Evolutionary conservation across 2,888 invertebrate species (phyloP).

Genomic region (Melipona bicolor): DNA sequence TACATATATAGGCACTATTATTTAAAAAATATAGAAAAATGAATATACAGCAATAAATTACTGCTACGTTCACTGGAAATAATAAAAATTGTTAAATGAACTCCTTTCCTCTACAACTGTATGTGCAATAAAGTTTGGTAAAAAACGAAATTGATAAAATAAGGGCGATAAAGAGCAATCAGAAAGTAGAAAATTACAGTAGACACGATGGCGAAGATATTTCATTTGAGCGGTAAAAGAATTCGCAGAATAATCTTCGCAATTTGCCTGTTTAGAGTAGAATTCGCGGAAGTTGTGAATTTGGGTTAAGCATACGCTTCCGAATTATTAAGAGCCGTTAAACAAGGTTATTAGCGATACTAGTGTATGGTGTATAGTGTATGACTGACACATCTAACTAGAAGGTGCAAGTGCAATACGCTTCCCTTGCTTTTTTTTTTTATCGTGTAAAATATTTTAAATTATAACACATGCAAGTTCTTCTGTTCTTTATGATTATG

Average conservation of each 20-base stretch:
- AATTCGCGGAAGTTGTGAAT: slow-evolving; percentile 73
- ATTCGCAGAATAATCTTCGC: slow-evolving; percentile 1
- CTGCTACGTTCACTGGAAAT: background rate
- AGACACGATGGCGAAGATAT: background rate
- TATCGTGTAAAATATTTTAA: background rate
- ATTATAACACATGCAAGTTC: background rate
- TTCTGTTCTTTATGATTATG: background rate
- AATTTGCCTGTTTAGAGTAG: slow-evolving; percentile 11
- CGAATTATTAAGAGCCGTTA: slow-evolving; percentile 53
- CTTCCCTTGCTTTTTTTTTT: no score
- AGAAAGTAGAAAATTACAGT: background rate
- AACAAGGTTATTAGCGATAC: slow-evolving; percentile 13
- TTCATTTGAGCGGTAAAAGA: background rate
- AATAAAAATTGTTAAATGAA: background rate
- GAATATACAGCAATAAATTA: background rate
- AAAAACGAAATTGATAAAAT: background rate
- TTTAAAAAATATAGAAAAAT: no score
- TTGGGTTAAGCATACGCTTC: slow-evolving; percentile 74
- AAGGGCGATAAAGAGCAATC: background rate
- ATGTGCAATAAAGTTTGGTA: background rate
- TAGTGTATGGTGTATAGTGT: background rate
- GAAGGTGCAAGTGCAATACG: background rate
- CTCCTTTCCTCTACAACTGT: background rate
- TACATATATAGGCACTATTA: background rate
- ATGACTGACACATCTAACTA: background rate